Percentiles rank a stretch among this genome's conserved stretches.
These are phyloP conservation scores for Pangasius macronema DNA, from an alignment of 2,797 vertebrate species.

Conservation along the genomic window DNA sequence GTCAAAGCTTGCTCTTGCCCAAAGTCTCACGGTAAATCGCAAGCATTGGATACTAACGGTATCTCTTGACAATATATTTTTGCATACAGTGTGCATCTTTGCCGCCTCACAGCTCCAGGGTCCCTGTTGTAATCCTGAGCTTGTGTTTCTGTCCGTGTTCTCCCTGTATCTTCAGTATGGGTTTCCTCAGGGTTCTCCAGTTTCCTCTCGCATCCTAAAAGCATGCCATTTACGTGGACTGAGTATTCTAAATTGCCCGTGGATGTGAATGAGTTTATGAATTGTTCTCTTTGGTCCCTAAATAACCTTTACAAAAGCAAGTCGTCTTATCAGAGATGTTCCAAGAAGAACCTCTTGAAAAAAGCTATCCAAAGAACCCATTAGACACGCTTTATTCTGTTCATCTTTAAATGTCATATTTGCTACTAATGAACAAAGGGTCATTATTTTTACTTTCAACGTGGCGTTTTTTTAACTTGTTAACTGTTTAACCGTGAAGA, in stretches of 20 bases:
- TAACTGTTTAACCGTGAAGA: not conserved
- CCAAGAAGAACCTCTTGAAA: not conserved
- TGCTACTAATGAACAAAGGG: not conserved
- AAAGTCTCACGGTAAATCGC: not conserved
- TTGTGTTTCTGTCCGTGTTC: not conserved
- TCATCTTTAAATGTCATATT: not conserved
- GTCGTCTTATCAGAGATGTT: not conserved
- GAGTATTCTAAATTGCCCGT: not conserved
- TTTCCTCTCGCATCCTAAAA: not conserved
- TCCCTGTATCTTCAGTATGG: not conserved
- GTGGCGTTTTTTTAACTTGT: not conserved
- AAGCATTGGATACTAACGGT: constrained; percentile 2
- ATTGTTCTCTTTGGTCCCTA: not conserved
- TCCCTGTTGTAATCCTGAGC: too few species aligned
- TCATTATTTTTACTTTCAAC: not conserved
- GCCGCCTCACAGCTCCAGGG: not conserved
- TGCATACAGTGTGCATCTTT: not conserved
- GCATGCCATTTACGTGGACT: not conserved
- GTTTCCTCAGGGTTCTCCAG: not conserved
- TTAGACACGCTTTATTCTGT: not conserved
- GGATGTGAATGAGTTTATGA: not conserved
- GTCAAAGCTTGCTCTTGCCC: not conserved
- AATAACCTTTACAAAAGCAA: not conserved
- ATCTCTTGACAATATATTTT: not conserved
- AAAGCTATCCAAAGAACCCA: not conserved